Conservation (phyloP, 1,140 invertebrate species). For the Gryllus bimaculatus region DNA sequence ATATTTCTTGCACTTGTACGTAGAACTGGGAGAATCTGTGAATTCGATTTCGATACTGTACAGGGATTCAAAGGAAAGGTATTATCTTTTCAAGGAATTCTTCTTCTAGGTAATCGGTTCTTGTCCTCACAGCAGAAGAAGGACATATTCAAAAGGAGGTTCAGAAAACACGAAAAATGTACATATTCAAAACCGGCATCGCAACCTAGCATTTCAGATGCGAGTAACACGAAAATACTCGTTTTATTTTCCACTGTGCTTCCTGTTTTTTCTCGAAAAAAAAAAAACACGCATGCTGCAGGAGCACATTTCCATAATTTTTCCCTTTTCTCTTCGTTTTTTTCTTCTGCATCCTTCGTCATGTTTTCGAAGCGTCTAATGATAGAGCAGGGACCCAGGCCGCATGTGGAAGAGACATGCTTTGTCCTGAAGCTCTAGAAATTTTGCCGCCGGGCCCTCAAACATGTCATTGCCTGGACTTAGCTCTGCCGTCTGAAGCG, state of each 20-base stretch:
- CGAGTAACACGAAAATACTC: neutral
- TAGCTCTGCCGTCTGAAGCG: no score
- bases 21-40: no score
- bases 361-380: neutral
- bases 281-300: neutral
- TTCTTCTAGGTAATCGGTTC: no score
- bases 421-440: neutral
- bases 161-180: neutral
- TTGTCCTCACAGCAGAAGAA: neutral
- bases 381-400: neutral
- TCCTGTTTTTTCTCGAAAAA: neutral
- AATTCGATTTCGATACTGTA: no score
- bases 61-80: no score
- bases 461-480: neutral
- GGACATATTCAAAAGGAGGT: neutral
- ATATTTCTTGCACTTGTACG: no score
- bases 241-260: neutral
- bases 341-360: neutral
- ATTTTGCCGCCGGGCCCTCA: neutral
- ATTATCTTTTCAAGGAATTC: no score
- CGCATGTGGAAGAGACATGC: neutral
- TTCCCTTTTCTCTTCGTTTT: neutral
- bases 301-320: neutral
- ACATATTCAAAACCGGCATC: neutral
- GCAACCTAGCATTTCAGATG: neutral